These are phyloP conservation scores for Gavialis gangeticus DNA, from an alignment of 2,113 vertebrate species.

Conservation along the genomic window DNA sequence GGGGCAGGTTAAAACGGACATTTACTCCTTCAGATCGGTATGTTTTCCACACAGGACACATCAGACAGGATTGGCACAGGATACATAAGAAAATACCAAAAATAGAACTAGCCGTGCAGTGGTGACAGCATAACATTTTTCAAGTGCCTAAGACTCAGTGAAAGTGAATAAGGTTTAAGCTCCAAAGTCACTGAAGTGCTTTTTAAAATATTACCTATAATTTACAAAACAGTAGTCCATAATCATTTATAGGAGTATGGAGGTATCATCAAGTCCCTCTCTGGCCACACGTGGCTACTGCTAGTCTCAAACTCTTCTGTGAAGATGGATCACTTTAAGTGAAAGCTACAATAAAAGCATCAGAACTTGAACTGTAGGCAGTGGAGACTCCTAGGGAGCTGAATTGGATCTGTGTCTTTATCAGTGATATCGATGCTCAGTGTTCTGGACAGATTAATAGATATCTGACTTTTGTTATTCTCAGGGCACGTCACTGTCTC, in stretches of 20 bases:
- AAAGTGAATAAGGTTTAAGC: background rate
- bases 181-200: background rate
- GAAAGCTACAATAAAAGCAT: fast-evolving
- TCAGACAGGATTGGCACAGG: background rate
- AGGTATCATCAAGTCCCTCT: background rate
- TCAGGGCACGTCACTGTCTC: background rate
- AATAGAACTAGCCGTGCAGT: background rate
- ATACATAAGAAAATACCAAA: fast-evolving
- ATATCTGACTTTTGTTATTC: background rate
- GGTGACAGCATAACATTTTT: background rate
- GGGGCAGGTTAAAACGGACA: fast-evolving
- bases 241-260: background rate
- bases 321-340: background rate
- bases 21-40: fast-evolving
- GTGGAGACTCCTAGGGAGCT: background rate
- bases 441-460: background rate
- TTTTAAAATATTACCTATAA: fast-evolving
- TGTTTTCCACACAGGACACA: fast-evolving
- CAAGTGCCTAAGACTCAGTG: background rate
- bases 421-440: background rate
- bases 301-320: background rate
- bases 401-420: background rate
- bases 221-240: background rate
- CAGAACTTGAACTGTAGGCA: background rate
- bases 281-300: background rate